Base-by-base conservation (phyloP, 2,888 invertebrate genomes). In the Drosophila testacea region DNA sequence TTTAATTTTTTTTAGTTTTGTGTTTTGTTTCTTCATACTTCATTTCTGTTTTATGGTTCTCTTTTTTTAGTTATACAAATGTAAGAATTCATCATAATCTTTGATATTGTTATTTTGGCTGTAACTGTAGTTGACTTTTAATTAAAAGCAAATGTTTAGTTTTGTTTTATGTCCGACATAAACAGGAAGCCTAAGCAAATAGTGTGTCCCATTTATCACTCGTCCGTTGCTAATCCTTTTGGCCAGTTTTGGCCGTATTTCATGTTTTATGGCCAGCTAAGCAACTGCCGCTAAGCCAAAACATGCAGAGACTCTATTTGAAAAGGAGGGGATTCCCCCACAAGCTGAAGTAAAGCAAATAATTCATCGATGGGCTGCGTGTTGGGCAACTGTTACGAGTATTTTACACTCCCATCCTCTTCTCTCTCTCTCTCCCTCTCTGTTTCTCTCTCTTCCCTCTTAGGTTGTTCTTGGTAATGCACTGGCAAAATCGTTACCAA, bases 71-170 rank as follows among this genome's bases (percentile, higher is more conserved):
- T 22, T 22, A 22, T 3, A 22, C 22, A n/a, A 11, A 6, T 30
- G 32, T 32, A 56, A 56, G 34, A 28, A 47, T 50, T 6, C 57
- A 57, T 57, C 48, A 50, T 47, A 38, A 57, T 57, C 36, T 47
- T 57, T 10, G 36, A 28, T 38, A 38, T 69, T 52, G 38, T 65
- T 59, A 42, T 38, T 42, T 47, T 44, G 69, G 55, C 39, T 69
- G 55, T 80, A 56, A 59, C 36, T 61, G 44, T 50, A 70, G 78
- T 69, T 71, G 68, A 68, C 71, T 87, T 83, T 88, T 83, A 83
- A 83, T 83, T 83, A 83, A 88, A 83, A 83, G 89, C 84, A 83
- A 83, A 83, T 83, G 83, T 88, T 83, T 88, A 72, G 87, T 69
- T 76, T 79, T 69, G 82, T 87, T 88, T 88, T 81, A 88, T 79